A percentile compares a stretch with the other conserved stretches of the same genome.
phyloP scores from a whole-genome alignment of 1,140 invertebrate species.

The Scaptomyza hsui region DNA sequence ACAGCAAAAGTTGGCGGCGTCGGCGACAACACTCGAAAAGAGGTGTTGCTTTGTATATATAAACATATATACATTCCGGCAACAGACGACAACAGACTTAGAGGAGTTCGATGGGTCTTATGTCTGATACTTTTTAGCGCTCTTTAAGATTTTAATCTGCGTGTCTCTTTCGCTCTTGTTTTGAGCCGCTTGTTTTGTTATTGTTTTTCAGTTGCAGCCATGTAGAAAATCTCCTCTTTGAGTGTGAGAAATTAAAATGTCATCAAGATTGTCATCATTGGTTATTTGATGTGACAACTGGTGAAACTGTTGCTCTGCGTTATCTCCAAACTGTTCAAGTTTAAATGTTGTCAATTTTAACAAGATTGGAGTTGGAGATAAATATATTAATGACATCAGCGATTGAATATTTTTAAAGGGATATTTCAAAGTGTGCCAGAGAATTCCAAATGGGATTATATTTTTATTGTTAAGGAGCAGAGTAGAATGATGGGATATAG shows the following conservation, averaged over 20 bases:
- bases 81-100: constrained; percentile 30
- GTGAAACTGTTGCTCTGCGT: constrained; percentile 53
- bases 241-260: constrained; percentile 83
- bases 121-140: constrained; percentile 66
- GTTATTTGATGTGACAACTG: constrained; percentile 71
- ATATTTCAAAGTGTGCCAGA: constrained; percentile 17
- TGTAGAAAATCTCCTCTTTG: constrained; percentile 73
- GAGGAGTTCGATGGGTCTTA: constrained; percentile 49
- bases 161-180: constrained; percentile 32
- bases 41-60: constrained; percentile 73
- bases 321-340: constrained; percentile 68
- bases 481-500: constrained; percentile 5
- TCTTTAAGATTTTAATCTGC: constrained; percentile 78
- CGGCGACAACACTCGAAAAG: constrained; percentile 56
- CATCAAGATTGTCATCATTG: constrained; percentile 81
- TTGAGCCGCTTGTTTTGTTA: constrained; percentile 52
- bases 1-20: constrained; percentile 13
- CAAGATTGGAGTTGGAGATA: constrained; percentile 72
- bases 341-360: constrained; percentile 80
- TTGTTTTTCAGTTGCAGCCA: constrained; percentile 62
- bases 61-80: constrained; percentile 47
- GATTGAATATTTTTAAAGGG: constrained; percentile 3
- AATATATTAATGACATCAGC: constrained; percentile 61
- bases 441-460: not conserved
- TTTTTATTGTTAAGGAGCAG: not conserved